Percentiles rank a stretch among this genome's conserved stretches.
These are phyloP conservation scores for Gasterosteus aculeatus DNA, from an alignment of 2,113 vertebrate genomes.

Conservation along the genomic window DNA sequence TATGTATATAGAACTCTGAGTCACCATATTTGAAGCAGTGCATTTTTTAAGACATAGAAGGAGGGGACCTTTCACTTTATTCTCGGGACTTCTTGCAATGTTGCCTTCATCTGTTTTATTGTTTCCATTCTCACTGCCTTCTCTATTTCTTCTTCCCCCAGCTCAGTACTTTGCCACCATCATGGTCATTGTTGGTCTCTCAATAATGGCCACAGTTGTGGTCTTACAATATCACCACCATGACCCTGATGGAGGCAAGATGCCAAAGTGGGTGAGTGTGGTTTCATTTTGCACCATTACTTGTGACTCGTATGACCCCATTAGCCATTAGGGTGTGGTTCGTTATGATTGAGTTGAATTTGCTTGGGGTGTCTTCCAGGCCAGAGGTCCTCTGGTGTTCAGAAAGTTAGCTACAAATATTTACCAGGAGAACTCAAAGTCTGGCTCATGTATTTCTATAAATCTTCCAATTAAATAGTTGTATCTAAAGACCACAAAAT, in stretches of 20 bases:
- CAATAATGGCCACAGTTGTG: slow-evolving; percentile 92
- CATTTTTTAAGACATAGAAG: not conserved
- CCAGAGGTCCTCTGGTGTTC: not conserved
- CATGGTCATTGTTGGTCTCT: slow-evolving; percentile 96
- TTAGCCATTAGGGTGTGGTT: not conserved
- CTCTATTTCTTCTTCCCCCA: slow-evolving; percentile 64
- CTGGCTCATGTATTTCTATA: not conserved
- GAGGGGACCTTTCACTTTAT: not conserved
- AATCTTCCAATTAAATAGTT: not conserved
- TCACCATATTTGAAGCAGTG: slow-evolving; percentile 7
- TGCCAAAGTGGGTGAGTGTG: slow-evolving; percentile 94
- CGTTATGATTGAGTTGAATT: not conserved
- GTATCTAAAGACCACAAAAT: not conserved
- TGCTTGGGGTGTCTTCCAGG: not conserved
- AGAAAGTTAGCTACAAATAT: not conserved
- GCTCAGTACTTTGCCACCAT: slow-evolving; percentile 97
- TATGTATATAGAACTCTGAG: slow-evolving; percentile 6
- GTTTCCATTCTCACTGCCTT: not conserved
- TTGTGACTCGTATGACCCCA: not conserved
- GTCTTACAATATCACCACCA: slow-evolving; percentile 96
- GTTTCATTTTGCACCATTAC: not conserved
- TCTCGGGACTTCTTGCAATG: not conserved
- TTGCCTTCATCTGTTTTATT: not conserved
- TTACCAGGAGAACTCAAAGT: not conserved
- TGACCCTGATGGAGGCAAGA: slow-evolving; percentile 92